A percentile compares a stretch with the other conserved stretches of the same genome.
phyloP scores from a whole-genome alignment of 2,888 invertebrate genomes.

The Lacanobia oleracea region DNA sequence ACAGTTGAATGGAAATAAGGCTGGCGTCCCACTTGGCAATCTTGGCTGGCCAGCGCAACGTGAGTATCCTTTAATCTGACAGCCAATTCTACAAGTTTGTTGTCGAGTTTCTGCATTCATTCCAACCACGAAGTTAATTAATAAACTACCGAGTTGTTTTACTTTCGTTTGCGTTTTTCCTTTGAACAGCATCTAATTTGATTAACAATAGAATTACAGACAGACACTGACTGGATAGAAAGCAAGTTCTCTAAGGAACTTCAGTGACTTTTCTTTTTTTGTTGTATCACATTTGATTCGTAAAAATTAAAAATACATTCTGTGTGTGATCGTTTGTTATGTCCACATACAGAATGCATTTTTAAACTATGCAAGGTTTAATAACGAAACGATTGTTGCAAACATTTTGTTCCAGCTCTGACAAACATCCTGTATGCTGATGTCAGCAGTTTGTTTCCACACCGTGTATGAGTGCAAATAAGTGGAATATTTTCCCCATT shows the following conservation, averaged over 20 bases:
- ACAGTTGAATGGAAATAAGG: slow-evolving; percentile 29
- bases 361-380: too few relatives aligned
- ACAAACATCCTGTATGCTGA: too few relatives aligned
- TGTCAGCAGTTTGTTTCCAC: too few relatives aligned
- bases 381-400: neutral
- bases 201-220: slow-evolving; percentile 17
- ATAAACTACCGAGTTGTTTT: slow-evolving; percentile 35
- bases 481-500: too few relatives aligned
- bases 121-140: slow-evolving; percentile 21
- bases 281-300: neutral
- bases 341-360: neutral
- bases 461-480: too few relatives aligned
- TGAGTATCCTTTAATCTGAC: slow-evolving; percentile 8
- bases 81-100: neutral
- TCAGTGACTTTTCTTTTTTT: neutral
- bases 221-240: slow-evolving; percentile 15
- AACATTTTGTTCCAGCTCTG: neutral
- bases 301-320: too few relatives aligned
- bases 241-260: neutral
- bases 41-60: neutral
- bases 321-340: too few relatives aligned
- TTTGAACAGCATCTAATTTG: slow-evolving; percentile 30
- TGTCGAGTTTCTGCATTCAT: slow-evolving; percentile 18
- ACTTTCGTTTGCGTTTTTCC: slow-evolving; percentile 18
- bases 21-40: slow-evolving; percentile 17